Base-by-base conservation (phyloP, 2,113 vertebrate genomes). In the Heteronetta atricapilla region DNA sequence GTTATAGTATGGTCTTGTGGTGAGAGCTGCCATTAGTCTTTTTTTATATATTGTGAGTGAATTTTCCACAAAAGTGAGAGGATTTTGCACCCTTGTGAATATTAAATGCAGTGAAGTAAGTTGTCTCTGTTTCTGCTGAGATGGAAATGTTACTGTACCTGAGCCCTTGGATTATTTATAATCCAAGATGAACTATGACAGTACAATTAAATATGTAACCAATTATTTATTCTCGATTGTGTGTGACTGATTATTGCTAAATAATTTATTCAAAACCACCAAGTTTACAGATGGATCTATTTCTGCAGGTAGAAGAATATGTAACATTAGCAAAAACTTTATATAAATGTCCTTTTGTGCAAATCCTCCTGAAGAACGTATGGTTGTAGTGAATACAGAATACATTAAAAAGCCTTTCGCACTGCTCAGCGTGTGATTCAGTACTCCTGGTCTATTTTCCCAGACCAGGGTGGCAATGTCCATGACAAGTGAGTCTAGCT, bases 261-360 rank as follows among this genome's bases (percentile, higher is more conserved):
- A 86, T 88, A 73, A 83, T 86, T 81, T 36, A 69, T 86, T 94
- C 26, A 79, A 93, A 95, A 90, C 42, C 42, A 90, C 42, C 42
- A 66, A 82, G 17, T 66, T 56, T 83, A 23, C 53, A 69, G 33
- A 69, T 18, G 17, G 20, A 76, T 8, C 21, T 56, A 55, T 33
- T 5, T 25, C 79, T 79, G 38, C 15, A 77, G 48, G 48, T 44
- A 83, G 11, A 73, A 50, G 26, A 77, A 44, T 42, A 46, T 16
- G 6, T 28, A 75, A 77, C 17, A 26, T 16, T 29, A 70, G 23
- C 18, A 89, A 79, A 72, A 7, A 6, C 7, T 69, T 77, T 21
- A 5, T 23, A 36, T 31, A 23, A 62, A 53, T 23, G 22, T 75
- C 50, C 58, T 89, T 68, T 86, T 73, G 33, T 33, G n/a, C 16